Conservation (phyloP, 2,888 invertebrate genomes). For the Drosophila barbarae region DNA sequence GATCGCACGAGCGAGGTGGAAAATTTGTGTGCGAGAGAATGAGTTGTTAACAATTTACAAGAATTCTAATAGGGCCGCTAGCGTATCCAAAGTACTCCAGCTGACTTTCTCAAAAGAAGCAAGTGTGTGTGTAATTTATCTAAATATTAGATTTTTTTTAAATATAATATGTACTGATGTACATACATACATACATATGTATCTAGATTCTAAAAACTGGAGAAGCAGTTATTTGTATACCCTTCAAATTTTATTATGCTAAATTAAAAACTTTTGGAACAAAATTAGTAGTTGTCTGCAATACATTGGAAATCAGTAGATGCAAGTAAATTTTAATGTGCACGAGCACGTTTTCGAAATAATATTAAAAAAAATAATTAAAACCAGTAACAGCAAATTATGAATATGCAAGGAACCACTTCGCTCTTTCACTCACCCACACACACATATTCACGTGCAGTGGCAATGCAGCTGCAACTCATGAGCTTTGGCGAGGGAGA, state of each 20-base stretch:
- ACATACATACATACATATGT: too few species aligned
- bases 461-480: constrained; percentile 22
- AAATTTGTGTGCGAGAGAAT: constrained; percentile 16
- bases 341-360: background rate
- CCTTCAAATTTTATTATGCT: too few species aligned
- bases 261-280: too few species aligned
- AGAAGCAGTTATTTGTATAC: too few species aligned
- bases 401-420: constrained; percentile 48
- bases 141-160: too few species aligned
- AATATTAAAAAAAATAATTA: constrained; percentile 48
- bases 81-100: constrained; percentile 10
- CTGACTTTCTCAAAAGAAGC: constrained; percentile 30
- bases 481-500: constrained; percentile 4
- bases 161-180: too few species aligned
- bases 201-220: too few species aligned
- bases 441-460: constrained; percentile 16
- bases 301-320: background rate
- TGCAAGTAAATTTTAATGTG: background rate
- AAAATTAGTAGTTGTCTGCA: too few species aligned
- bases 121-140: background rate
- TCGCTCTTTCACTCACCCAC: constrained; percentile 9
- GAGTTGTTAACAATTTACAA: constrained; percentile 14
- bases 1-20: constrained; percentile 47
- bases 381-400: constrained; percentile 48
- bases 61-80: constrained; percentile 37